A percentile compares a stretch with the other conserved stretches of the same genome.
These are phyloP conservation scores for Rhinopomastus cyanomelas DNA, from an alignment of 2,113 vertebrate species.

Conservation along the genomic window DNA sequence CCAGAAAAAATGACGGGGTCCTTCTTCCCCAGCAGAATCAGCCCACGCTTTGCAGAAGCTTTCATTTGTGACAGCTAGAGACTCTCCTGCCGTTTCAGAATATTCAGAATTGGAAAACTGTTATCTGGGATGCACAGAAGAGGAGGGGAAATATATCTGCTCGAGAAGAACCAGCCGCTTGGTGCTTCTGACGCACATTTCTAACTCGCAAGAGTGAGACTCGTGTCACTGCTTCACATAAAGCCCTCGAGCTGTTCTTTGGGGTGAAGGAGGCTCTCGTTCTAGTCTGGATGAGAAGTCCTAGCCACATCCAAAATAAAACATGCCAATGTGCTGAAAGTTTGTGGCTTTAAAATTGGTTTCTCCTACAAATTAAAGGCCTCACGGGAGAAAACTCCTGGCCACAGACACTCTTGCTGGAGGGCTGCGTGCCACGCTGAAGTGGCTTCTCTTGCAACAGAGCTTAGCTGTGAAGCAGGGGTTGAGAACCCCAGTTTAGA, in stretches of 20 bases:
- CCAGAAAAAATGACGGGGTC: neutral
- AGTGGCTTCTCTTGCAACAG: neutral
- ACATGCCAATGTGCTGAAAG: neutral
- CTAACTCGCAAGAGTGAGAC: neutral
- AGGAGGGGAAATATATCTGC: neutral
- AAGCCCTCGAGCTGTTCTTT: neutral
- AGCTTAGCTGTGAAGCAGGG: neutral
- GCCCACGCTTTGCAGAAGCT: neutral
- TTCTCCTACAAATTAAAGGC: neutral
- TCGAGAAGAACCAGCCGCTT: neutral
- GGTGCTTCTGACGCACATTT: neutral
- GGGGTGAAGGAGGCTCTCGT: neutral
- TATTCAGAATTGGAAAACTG: neutral
- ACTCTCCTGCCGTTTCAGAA: neutral
- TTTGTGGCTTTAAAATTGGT: neutral
- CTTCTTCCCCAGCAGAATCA: neutral
- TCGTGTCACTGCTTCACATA: rapidly evolving
- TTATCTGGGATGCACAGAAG: neutral
- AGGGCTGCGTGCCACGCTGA: neutral
- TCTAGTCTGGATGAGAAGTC: neutral
- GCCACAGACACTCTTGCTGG: neutral
- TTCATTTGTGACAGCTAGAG: neutral
- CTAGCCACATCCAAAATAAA: neutral
- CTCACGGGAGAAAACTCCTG: neutral
- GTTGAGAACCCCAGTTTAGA: neutral